A percentile compares a stretch with the other conserved stretches of the same genome.
phyloP scores from a whole-genome alignment of 2,888 invertebrate genomes.

The Galeopsomyia nigrocyanea region DNA sequence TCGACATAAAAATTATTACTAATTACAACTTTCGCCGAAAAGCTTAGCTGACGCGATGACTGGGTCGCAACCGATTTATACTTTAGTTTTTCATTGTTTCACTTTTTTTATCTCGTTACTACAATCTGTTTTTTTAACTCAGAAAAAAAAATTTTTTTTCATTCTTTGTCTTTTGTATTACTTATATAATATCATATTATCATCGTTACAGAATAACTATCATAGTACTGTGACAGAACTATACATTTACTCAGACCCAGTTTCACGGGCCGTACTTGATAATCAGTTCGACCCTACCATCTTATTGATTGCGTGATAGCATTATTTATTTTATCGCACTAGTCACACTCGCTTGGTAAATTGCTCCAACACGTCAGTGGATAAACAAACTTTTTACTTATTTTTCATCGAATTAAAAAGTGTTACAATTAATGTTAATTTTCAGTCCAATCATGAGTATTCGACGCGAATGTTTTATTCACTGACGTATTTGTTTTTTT shows the following conservation, averaged over 20 bases:
- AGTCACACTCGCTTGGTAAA: conserved; percentile 15
- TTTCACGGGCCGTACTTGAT: conserved; percentile 56
- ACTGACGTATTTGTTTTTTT: no score
- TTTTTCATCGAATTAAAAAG: neutral
- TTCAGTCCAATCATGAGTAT: no score
- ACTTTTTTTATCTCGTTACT: conserved; percentile 46
- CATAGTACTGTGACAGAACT: conserved; percentile 65
- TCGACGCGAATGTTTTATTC: no score
- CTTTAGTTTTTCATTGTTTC: conserved; percentile 45
- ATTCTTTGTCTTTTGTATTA: conserved; percentile 42
- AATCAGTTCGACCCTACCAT: conserved; percentile 50
- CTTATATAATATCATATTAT: conserved; percentile 61
- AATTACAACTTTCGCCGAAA: conserved; percentile 64
- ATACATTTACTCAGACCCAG: conserved; percentile 62
- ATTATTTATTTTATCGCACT: conserved; percentile 32
- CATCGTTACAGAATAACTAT: conserved; percentile 65
- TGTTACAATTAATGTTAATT: no score
- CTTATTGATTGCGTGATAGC: conserved; percentile 40
- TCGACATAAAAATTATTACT: conserved; percentile 64
- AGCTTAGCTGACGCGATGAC: conserved; percentile 59
- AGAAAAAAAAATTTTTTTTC: conserved; percentile 24
- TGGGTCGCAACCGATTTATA: conserved; percentile 56
- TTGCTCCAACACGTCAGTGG: neutral
- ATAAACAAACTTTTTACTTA: neutral
- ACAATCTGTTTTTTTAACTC: conserved; percentile 39